Conservation (phyloP, 1,140 invertebrate species). For the Caenorhabditis brenneri region DNA sequence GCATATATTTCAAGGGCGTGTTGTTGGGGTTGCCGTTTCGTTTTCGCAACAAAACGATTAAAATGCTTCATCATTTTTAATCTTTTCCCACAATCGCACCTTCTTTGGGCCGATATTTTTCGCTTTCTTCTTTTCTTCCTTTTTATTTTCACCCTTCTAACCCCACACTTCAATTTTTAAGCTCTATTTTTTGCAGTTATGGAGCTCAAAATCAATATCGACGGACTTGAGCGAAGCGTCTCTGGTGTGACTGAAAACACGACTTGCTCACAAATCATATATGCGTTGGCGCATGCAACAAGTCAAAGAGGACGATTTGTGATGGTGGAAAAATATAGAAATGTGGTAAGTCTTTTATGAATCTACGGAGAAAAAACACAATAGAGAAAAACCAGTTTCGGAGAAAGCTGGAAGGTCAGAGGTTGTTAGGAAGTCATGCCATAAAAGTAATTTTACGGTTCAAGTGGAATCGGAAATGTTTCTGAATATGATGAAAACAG, state of each 20-base stretch:
- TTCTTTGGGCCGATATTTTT: background rate
- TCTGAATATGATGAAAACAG: slow-evolving; percentile 12
- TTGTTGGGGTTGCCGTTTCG: background rate
- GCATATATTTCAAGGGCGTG: background rate
- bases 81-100: slow-evolving; percentile 38
- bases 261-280: slow-evolving; percentile 48
- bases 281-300: slow-evolving; percentile 46
- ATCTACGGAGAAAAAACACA: background rate
- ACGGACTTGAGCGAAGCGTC: slow-evolving; percentile 48
- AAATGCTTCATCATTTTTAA: slow-evolving; percentile 39
- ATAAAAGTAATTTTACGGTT: slow-evolving; percentile 28
- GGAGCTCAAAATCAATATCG: slow-evolving; percentile 49
- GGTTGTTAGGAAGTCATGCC: background rate
- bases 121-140: background rate
- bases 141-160: background rate
- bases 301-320: slow-evolving; percentile 50
- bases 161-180: background rate
- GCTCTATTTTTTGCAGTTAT: slow-evolving; percentile 5
- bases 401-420: slow-evolving; percentile 20
- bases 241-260: slow-evolving; percentile 47
- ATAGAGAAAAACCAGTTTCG: background rate
- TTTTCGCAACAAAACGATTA: slow-evolving; percentile 16
- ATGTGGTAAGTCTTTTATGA: slow-evolving; percentile 23
- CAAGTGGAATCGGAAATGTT: slow-evolving; percentile 38
- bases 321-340: slow-evolving; percentile 50